phyloP scores from a whole-genome alignment of 1,140 invertebrate species.

The Danaus melanippus region DNA sequence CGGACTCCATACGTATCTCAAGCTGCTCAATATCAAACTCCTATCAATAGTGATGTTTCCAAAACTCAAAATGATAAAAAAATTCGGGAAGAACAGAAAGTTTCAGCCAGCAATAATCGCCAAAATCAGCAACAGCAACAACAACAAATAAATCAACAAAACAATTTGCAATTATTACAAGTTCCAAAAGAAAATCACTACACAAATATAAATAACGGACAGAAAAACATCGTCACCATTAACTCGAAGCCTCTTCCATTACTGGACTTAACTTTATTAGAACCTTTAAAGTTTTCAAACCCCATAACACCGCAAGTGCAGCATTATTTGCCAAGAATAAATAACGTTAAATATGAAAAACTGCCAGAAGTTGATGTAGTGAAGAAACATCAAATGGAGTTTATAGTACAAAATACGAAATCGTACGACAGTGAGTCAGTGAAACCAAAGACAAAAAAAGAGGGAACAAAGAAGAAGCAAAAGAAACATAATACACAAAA shows the following conservation, averaged over 20 bases:
- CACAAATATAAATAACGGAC: slow-evolving; percentile 32
- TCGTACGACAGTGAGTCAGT: slow-evolving; percentile 36
- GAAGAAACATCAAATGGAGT: slow-evolving; percentile 44
- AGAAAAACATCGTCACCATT: slow-evolving; percentile 44
- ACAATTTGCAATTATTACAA: slow-evolving; percentile 32
- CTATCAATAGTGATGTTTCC: slow-evolving; percentile 32
- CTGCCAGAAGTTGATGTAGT: slow-evolving; percentile 33
- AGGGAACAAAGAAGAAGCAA: slow-evolving; percentile 37
- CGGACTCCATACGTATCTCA: slow-evolving; percentile 10
- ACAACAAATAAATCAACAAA: slow-evolving; percentile 21
- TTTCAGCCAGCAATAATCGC: slow-evolving; percentile 7
- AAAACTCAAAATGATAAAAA: slow-evolving; percentile 27
- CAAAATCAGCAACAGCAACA: slow-evolving; percentile 18
- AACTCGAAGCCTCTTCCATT: slow-evolving; percentile 51
- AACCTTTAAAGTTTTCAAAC: slow-evolving; percentile 56
- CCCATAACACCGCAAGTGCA: slow-evolving; percentile 63
- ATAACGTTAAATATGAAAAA: slow-evolving; percentile 45
- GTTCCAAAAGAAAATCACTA: slow-evolving; percentile 37
- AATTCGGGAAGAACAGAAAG: slow-evolving; percentile 25
- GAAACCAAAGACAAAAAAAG: slow-evolving; percentile 33
- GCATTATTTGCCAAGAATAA: slow-evolving; percentile 57
- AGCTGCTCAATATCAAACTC: slow-evolving; percentile 34
- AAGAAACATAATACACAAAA: slow-evolving; percentile 27
- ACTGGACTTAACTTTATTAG: slow-evolving; percentile 52
- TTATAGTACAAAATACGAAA: slow-evolving; percentile 39